phyloP scores from a whole-genome alignment of 2,797 vertebrate genomes.

The Eidolon dupreanum region DNA sequence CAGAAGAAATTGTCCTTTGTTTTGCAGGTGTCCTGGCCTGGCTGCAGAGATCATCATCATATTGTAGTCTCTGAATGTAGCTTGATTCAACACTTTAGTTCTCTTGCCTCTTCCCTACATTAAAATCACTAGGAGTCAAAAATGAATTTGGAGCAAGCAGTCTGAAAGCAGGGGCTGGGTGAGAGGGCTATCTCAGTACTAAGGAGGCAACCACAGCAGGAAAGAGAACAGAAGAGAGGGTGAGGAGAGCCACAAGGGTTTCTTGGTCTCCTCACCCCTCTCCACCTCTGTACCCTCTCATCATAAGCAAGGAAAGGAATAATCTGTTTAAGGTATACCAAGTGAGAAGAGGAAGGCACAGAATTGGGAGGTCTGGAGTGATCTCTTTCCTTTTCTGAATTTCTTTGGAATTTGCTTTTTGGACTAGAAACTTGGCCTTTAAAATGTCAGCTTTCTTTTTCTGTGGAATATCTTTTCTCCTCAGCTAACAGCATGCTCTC shows the following conservation, averaged over 20 bases:
- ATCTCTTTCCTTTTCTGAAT: not conserved
- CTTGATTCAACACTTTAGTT: too few species aligned
- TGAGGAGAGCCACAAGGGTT: not conserved
- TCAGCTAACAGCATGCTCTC: not conserved
- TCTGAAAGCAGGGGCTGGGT: not conserved
- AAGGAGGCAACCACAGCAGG: not conserved
- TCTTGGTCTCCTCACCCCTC: not conserved
- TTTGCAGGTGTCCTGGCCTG: too few species aligned
- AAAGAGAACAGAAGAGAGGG: not conserved
- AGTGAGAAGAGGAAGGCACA: not conserved
- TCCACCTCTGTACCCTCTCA: not conserved
- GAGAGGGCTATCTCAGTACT: not conserved
- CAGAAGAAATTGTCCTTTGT: too few species aligned
- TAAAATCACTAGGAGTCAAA: not conserved
- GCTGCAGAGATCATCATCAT: too few species aligned
- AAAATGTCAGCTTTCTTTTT: not conserved
- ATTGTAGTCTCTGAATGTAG: too few species aligned
- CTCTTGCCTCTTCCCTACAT: too few species aligned
- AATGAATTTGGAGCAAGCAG: not conserved
- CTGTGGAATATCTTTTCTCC: not conserved
- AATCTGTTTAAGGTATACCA: not conserved
- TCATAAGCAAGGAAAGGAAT: not conserved
- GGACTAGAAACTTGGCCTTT: not conserved
- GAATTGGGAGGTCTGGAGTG: not conserved
- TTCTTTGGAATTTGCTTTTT: slow-evolving; percentile 22